phyloP scores from a whole-genome alignment of 2,888 invertebrate species.

The Metellina segmentata region DNA sequence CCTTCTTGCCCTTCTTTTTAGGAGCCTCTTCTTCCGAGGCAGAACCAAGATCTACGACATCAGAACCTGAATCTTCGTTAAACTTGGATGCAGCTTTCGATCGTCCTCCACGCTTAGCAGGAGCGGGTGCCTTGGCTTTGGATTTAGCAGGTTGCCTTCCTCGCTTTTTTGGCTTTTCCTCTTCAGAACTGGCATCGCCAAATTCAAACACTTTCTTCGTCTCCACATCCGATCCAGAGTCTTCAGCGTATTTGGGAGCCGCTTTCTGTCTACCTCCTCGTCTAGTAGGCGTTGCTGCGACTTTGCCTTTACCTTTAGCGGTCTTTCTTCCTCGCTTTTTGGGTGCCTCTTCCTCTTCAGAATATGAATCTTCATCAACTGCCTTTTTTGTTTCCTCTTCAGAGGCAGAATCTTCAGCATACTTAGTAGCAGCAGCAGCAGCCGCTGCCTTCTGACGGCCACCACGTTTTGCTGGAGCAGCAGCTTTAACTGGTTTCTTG shows the following conservation, averaged over 20 bases:
- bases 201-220: not conserved
- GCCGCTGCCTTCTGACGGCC: conserved; percentile 22
- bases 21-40: conserved; percentile 42
- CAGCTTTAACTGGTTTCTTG: conserved; percentile 2
- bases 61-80: conserved; percentile 57
- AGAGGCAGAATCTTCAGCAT: conserved; percentile 65
- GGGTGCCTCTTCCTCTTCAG: not conserved
- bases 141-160: conserved; percentile 17
- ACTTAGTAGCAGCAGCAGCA: conserved; percentile 11
- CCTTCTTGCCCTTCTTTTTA: conserved; percentile 19
- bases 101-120: not conserved
- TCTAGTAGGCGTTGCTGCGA: not conserved
- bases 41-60: conserved; percentile 43
- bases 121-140: conserved; percentile 17
- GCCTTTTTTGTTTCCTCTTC: conserved; percentile 29
- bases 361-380: not conserved
- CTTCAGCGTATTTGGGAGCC: conserved; percentile 30
- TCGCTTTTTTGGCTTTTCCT: conserved; percentile 25
- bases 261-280: not conserved
- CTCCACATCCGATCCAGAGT: conserved; percentile 33
- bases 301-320: conserved; percentile 20
- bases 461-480: conserved; percentile 13
- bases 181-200: conserved; percentile 34
- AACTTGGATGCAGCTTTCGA: conserved; percentile 41
- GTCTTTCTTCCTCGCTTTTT: not conserved